Percentiles rank a stretch among this genome's conserved stretches.
These are phyloP conservation scores for Amblyornis subalaris DNA, from an alignment of 2,113 vertebrate species.

Conservation along the genomic window DNA sequence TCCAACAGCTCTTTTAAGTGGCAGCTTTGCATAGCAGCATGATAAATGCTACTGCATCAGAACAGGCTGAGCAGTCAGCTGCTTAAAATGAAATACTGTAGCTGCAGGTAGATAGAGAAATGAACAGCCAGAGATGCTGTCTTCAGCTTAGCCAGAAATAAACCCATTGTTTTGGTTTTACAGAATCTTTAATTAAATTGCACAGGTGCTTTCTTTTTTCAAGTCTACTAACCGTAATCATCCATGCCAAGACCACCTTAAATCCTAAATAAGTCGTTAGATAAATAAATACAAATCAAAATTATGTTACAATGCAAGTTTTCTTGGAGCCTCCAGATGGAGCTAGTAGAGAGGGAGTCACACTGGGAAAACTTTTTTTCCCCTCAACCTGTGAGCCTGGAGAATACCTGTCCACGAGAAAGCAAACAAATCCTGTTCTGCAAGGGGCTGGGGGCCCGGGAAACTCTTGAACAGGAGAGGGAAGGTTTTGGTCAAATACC, in stretches of 20 bases:
- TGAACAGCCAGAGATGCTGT: background rate
- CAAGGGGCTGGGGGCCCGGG: background rate
- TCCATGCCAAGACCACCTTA: background rate
- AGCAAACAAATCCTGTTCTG: background rate
- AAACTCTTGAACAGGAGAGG: background rate
- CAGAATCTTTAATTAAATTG: background rate
- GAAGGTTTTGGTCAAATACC: fast-evolving
- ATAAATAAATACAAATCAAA: background rate
- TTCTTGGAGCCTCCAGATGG: constrained; percentile 30
- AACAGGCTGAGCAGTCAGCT: background rate
- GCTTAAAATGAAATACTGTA: background rate
- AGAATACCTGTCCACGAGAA: background rate
- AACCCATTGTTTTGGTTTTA: background rate
- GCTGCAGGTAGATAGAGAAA: background rate
- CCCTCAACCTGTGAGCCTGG: background rate
- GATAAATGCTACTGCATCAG: background rate
- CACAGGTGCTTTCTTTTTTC: background rate
- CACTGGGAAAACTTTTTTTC: background rate
- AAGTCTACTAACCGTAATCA: background rate
- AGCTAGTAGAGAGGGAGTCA: constrained; percentile 17
- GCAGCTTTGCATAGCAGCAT: constrained; percentile 3
- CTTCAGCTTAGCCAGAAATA: constrained; percentile 12
- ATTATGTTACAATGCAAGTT: background rate
- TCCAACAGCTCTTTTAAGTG: background rate
- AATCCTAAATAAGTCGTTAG: background rate